Conservation (phyloP, 2,797 vertebrate genomes). For the Margarornis squamiger region DNA sequence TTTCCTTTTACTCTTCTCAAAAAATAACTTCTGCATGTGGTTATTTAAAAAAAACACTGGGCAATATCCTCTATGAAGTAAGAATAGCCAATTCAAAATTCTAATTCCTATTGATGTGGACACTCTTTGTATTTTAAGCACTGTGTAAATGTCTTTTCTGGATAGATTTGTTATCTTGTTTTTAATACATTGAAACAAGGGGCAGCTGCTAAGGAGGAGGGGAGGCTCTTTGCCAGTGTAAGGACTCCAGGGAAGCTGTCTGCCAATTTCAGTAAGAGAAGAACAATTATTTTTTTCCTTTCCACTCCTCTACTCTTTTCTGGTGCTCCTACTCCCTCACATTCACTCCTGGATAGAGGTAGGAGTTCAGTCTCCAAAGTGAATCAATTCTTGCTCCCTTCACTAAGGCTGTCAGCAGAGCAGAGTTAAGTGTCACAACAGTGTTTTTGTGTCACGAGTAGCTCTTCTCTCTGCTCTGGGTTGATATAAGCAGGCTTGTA, state of each 20-base stretch:
- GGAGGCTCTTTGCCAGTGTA: background rate
- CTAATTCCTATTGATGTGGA: background rate
- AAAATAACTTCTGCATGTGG: background rate
- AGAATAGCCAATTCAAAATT: background rate
- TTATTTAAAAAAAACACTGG: background rate
- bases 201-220: constrained; percentile 35
- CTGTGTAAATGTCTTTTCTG: background rate
- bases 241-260: background rate
- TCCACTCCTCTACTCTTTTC: background rate
- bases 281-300: background rate
- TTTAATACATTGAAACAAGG: constrained; percentile 3
- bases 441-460: background rate
- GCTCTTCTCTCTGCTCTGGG: background rate
- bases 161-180: background rate
- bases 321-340: background rate
- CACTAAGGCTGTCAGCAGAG: background rate
- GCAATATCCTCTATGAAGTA: background rate
- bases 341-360: background rate
- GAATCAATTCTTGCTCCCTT: background rate
- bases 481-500: background rate
- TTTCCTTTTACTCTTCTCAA: background rate
- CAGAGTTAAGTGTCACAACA: background rate
- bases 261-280: background rate
- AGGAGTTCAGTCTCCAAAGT: background rate
- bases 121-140: background rate